Evolutionary conservation across 2,797 vertebrate species (phyloP).

Genomic region (Falco berigora): DNA sequence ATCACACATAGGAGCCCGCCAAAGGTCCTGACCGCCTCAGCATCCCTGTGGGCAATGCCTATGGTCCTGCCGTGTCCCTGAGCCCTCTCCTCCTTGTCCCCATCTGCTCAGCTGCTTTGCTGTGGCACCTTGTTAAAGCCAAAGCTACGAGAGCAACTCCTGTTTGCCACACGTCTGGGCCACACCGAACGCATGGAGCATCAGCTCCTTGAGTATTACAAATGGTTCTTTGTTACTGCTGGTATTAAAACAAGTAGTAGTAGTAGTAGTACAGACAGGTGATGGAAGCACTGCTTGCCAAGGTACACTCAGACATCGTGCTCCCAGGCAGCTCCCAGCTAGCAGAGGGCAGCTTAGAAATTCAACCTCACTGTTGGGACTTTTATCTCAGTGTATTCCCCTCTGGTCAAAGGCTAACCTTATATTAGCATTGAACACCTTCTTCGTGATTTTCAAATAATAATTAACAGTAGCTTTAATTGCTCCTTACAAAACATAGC

Average conservation of each 20-base stretch:
- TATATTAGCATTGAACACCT: background rate
- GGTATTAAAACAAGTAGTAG: background rate
- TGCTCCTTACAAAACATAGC: background rate
- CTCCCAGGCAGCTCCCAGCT: background rate
- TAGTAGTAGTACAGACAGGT: background rate
- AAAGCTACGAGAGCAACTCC: background rate
- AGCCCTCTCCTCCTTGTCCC: background rate
- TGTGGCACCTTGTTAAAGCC: background rate
- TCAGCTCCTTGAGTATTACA: background rate
- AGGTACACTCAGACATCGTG: background rate
- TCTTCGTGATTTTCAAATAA: background rate
- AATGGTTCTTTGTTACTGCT: background rate
- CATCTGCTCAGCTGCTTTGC: background rate
- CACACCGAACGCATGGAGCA: rapidly evolving
- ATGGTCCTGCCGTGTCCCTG: background rate
- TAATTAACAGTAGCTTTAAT: background rate
- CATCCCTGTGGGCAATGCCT: background rate
- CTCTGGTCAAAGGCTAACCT: background rate
- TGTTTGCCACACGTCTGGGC: background rate
- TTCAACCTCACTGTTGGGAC: background rate
- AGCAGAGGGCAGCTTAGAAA: background rate
- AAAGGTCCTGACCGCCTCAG: background rate
- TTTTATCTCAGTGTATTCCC: background rate
- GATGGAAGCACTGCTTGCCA: background rate
- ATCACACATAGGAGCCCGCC: rapidly evolving